Conservation (phyloP, 2,888 invertebrate genomes). For the Cephus pygmeus region DNA sequence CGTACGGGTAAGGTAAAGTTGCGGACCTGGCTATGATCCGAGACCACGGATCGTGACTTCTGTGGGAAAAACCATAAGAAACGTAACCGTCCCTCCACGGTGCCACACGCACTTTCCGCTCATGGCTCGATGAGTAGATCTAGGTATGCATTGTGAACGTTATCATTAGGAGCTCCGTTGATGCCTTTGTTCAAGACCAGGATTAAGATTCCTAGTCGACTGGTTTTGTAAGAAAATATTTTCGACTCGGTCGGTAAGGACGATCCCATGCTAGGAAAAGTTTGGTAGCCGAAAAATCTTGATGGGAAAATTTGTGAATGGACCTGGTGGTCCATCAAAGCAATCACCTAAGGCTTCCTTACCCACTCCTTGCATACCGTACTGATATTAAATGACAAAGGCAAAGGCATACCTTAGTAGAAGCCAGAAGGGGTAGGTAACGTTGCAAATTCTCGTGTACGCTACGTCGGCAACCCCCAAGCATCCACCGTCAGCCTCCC, state of each 20-base stretch:
- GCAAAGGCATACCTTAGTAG: conserved; percentile 63
- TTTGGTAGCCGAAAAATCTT: neutral
- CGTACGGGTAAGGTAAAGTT: conserved; percentile 37
- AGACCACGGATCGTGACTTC: conserved; percentile 65
- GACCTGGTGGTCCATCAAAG: conserved; percentile 61
- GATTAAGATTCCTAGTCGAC: neutral
- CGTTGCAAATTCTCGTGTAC: conserved; percentile 58
- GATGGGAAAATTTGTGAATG: conserved; percentile 49
- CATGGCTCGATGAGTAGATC: neutral
- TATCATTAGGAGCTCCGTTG: neutral
- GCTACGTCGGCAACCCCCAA: conserved; percentile 22
- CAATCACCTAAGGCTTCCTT: conserved; percentile 65
- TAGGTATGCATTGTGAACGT: neutral
- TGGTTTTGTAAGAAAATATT: neutral
- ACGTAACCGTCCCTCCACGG: conserved; percentile 46
- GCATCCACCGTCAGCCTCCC: conserved; percentile 17
- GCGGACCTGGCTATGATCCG: conserved; percentile 60
- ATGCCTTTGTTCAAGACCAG: neutral
- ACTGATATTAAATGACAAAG: conserved; percentile 66
- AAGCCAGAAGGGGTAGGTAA: conserved; percentile 31
- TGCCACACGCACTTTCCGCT: neutral
- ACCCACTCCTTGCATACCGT: conserved; percentile 57
- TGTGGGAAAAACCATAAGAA: conserved; percentile 63
- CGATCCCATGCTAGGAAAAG: neutral
- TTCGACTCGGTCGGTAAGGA: neutral